These are phyloP conservation scores for Cinclus mexicanus DNA, from an alignment of 2,113 vertebrate genomes.

Conservation along the genomic window DNA sequence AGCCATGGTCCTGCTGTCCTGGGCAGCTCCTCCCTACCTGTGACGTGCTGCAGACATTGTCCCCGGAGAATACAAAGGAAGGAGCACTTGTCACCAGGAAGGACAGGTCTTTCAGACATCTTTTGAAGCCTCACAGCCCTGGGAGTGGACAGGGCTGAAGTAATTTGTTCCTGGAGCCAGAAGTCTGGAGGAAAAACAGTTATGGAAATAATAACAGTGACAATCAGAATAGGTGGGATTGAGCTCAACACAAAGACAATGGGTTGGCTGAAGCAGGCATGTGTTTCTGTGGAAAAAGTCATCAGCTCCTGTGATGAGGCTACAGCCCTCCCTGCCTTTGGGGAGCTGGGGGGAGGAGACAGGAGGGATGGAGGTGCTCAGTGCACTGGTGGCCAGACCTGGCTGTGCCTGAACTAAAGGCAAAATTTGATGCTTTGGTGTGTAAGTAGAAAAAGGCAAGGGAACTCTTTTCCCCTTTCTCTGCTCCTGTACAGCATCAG, in stretches of 20 bases:
- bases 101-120: not conserved
- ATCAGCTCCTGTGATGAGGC: not conserved
- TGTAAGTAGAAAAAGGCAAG: not conserved
- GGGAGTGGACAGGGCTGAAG: not conserved
- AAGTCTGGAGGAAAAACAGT: conserved; percentile 13
- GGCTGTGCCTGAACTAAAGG: not conserved
- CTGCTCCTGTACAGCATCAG: not conserved
- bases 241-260: not conserved
- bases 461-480: not conserved
- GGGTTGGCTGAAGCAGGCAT: not conserved
- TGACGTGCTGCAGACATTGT: fast-evolving
- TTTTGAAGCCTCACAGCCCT: not conserved
- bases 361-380: not conserved
- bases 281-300: conserved; percentile 22
- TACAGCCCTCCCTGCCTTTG: not conserved
- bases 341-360: not conserved
- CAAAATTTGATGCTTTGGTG: not conserved
- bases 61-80: not conserved
- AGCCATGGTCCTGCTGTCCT: not conserved
- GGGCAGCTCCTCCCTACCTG: not conserved
- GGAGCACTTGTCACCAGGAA: not conserved
- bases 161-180: not conserved
- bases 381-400: fast-evolving
- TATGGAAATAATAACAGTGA: conserved; percentile 2
- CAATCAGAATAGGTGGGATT: not conserved